Evolutionary conservation across 2,113 vertebrate genomes (phyloP), one percentile per base, ranked within the genome.

Genomic region (Coptodon rendalli): DNA sequence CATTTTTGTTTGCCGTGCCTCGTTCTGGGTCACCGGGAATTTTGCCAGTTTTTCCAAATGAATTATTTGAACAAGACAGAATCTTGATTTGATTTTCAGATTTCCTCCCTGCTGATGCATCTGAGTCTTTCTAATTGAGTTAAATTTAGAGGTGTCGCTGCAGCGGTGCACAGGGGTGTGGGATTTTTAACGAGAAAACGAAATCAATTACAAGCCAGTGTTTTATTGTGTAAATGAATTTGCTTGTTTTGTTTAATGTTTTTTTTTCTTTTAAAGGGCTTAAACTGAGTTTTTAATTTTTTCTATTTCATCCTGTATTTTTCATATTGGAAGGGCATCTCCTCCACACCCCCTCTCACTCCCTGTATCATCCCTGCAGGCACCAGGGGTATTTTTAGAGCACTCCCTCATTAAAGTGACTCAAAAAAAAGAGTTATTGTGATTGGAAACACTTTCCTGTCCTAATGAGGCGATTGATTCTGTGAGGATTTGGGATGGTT

Each of bases 301-400:
- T 24, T 63, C 16, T 56, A 61, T 56, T 43, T 43, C 52, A 68
- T 73, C 11, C 43, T 36, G 31, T 27, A 29, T 22, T 54, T 89
- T 76, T 61, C 17, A 63, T 14, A 66, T 81, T 56, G 56, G n/a
- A 85, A 61, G 8, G 27, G 59, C 81, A 8, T 57, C 53, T 59
- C 10, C 27, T 68, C 61, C 56, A 71, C 45, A 34, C 22, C 22
- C 29, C 24, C 19, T 84, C 43, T 82, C 40, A 9, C 24, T 89
- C 31, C 52, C 56, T 85, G 61, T 27, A 68, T 92, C 61, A 71
- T 27, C 36, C 48, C 89, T 82, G 31, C 43, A 78, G 84, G 90
- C 80, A 85, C 10, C 6, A 22, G 61, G 17, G 63, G 53, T 92
- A 92, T 92, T 92, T 93, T 93, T 94, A 90, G 86, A 82, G 76